Conservation (phyloP, 2,113 vertebrate genomes). For the Erythrocercus mccallii region DNA sequence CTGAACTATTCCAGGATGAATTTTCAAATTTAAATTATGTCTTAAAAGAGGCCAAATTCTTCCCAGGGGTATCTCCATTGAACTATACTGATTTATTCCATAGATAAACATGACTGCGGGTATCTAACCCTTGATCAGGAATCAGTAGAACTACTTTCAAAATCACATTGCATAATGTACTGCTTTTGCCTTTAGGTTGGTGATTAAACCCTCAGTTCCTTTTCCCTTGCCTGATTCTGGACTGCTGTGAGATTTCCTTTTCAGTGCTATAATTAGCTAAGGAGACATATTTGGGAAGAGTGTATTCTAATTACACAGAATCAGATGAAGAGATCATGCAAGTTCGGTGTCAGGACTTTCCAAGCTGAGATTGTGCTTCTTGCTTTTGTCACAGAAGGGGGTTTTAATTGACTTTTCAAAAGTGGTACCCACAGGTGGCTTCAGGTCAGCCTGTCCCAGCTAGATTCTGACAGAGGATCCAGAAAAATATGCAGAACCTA, state of each 20-base stretch:
- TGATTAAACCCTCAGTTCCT: neutral
- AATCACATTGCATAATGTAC: neutral
- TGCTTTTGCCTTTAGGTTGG: neutral
- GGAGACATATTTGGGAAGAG: neutral
- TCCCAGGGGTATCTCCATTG: neutral
- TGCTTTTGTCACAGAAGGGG: neutral
- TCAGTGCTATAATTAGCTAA: neutral
- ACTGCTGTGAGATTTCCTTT: neutral
- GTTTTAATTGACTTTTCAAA: neutral
- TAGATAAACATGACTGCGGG: neutral
- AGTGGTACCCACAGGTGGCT: neutral
- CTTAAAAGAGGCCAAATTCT: neutral
- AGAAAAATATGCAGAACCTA: neutral
- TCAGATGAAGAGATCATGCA: neutral
- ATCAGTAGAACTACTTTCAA: neutral
- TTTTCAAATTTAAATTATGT: neutral
- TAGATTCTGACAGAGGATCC: neutral
- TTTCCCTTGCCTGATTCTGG: neutral
- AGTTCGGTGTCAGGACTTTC: neutral
- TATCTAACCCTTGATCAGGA: neutral
- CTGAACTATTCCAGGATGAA: neutral
- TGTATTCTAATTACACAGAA: neutral
- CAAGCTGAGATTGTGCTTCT: neutral
- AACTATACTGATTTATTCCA: neutral
- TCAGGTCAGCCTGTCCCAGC: neutral